These are phyloP conservation scores for Timema cristinae DNA, from an alignment of 2,888 invertebrate species.

Conservation along the genomic window DNA sequence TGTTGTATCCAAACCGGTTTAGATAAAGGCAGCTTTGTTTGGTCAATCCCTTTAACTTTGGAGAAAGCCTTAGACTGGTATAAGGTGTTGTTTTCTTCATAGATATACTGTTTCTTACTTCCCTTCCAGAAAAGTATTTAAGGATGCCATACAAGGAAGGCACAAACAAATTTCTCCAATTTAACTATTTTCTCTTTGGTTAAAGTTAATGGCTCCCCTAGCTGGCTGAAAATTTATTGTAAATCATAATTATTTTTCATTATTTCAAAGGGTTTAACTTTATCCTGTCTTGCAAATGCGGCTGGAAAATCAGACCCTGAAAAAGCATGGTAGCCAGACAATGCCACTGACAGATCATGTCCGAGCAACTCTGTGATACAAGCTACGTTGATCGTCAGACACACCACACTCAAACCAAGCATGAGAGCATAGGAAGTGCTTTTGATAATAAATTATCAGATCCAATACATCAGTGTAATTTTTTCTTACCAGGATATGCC, in stretches of 20 bases:
- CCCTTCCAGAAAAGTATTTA: neutral
- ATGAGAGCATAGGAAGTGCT: too few relatives aligned
- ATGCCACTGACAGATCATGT: neutral
- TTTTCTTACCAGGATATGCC: neutral
- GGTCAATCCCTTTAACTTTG: constrained; percentile 4
- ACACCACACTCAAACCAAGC: neutral
- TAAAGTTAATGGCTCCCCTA: neutral
- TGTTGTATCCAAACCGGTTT: neutral
- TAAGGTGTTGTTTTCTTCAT: constrained; percentile 9
- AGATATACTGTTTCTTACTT: neutral
- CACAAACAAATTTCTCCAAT: neutral
- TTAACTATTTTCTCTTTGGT: neutral
- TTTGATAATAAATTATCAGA: constrained; percentile 9
- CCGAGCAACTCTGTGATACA: neutral
- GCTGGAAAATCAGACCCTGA: constrained; percentile 1
- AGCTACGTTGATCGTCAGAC: neutral
- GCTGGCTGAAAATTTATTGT: neutral
- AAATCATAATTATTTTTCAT: neutral
- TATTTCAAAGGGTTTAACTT: constrained; percentile 8
- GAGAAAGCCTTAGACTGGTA: neutral
- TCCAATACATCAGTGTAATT: neutral
- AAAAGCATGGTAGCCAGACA: neutral
- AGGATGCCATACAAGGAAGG: neutral
- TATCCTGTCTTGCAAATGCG: constrained; percentile 3
- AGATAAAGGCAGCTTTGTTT: neutral